A percentile compares a stretch with the other conserved stretches of the same genome.
These are phyloP conservation scores for Sinopyrophorus schimmeli DNA, from an alignment of 2,888 invertebrate species.

Conservation along the genomic window DNA sequence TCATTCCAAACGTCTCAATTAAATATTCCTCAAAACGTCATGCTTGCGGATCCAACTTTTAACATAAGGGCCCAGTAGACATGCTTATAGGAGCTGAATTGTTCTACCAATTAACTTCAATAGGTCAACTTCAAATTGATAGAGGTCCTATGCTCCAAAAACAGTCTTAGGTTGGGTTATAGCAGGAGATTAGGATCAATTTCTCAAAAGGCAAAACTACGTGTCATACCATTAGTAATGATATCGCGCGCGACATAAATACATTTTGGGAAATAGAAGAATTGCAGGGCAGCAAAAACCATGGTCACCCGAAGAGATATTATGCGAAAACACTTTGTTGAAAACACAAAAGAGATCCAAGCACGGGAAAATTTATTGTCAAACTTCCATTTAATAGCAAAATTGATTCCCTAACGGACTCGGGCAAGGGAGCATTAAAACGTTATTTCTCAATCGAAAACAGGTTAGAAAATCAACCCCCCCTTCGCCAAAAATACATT, in stretches of 20 bases:
- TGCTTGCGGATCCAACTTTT: constrained; percentile 20
- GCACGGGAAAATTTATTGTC: constrained; percentile 38
- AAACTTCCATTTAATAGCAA: constrained; percentile 35
- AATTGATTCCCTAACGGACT: constrained; percentile 28
- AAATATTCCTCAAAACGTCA: constrained; percentile 12
- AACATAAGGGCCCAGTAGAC: constrained; percentile 9
- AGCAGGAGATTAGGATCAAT: no score
- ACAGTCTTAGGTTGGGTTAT: constrained; percentile 21
- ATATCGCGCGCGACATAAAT: constrained; percentile 11
- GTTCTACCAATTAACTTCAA: constrained; percentile 11
- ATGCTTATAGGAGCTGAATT: constrained; percentile 16
- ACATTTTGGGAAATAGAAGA: constrained; percentile 42
- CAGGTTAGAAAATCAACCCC: constrained; percentile 26
- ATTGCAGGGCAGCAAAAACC: constrained; percentile 8
- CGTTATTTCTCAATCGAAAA: constrained; percentile 32
- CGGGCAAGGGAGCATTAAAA: constrained; percentile 31
- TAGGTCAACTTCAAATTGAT: constrained; percentile 16
- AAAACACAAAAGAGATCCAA: constrained; percentile 29
- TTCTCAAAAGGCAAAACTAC: neutral
- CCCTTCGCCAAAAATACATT: constrained; percentile 23
- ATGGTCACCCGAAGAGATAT: constrained; percentile 22
- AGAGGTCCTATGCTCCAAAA: constrained; percentile 13
- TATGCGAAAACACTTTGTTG: constrained; percentile 35
- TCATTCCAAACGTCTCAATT: neutral
- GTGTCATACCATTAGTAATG: neutral